Evolutionary conservation across 2,797 vertebrate genomes (phyloP).

Genomic region (Aldrovandia affinis): DNA sequence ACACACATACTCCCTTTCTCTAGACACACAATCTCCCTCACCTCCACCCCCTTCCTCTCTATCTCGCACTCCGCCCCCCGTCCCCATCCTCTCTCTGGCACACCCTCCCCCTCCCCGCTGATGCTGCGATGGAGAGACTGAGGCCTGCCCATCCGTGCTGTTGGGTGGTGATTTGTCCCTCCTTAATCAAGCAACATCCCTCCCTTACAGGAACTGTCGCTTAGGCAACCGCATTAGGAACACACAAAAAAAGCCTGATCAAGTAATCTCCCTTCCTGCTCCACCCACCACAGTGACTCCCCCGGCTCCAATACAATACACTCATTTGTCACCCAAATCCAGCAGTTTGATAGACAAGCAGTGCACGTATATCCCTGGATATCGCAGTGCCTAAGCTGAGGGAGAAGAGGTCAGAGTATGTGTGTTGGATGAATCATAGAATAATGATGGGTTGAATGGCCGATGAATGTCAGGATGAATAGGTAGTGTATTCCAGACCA

Average conservation of each 20-base stretch:
- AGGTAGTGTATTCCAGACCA: background rate
- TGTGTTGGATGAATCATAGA: background rate
- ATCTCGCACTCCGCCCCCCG: slow-evolving; percentile 22
- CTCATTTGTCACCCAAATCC: too few relatives aligned
- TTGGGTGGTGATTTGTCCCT: slow-evolving; percentile 46
- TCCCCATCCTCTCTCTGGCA: slow-evolving; percentile 42
- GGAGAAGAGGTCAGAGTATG: background rate
- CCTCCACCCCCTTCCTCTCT: slow-evolving; percentile 50
- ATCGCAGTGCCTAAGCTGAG: background rate
- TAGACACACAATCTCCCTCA: slow-evolving; percentile 27
- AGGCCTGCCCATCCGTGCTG: slow-evolving; percentile 48
- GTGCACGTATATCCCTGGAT: background rate
- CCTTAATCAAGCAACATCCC: slow-evolving; percentile 56
- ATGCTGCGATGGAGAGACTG: slow-evolving; percentile 39
- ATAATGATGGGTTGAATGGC: background rate
- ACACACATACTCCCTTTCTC: slow-evolving; percentile 47
- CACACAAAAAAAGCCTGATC: slow-evolving; percentile 37
- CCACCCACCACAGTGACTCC: background rate
- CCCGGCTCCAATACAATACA: background rate
- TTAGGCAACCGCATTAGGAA: slow-evolving; percentile 67
- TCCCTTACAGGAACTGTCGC: slow-evolving; percentile 64
- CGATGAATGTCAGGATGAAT: background rate
- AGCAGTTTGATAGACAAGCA: background rate
- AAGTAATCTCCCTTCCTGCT: background rate
- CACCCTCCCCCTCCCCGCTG: background rate